Conservation (phyloP, 2,797 vertebrate genomes). For the Ambastaia sidthimunki region DNA sequence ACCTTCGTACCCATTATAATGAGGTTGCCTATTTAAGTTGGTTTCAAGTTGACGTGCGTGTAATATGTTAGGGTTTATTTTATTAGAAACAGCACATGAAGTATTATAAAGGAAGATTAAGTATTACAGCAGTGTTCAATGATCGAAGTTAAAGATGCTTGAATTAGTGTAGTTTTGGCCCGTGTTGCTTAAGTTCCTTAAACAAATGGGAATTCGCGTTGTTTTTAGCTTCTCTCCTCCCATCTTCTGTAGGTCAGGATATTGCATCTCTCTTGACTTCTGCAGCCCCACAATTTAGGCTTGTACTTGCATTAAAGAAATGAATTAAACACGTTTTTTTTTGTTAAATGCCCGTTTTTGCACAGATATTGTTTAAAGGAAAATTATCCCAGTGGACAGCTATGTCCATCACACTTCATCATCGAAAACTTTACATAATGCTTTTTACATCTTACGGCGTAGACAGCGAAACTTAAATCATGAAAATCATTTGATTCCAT, state of each 20-base stretch:
- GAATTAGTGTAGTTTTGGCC: conserved; percentile 37
- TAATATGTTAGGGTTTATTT: neutral
- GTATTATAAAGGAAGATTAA: too few species aligned
- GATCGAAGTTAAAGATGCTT: neutral
- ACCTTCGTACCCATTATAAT: neutral
- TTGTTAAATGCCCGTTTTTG: neutral
- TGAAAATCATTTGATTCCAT: too few species aligned
- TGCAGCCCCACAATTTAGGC: neutral
- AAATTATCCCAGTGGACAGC: neutral
- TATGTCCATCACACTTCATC: neutral
- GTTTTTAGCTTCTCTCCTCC: conserved; percentile 18
- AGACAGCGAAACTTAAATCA: neutral
- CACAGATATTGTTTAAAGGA: neutral
- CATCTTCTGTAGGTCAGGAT: conserved; percentile 3
- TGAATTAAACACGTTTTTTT: neutral
- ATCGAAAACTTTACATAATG: conserved; percentile 16
- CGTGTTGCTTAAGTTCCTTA: conserved; percentile 42
- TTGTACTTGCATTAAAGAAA: neutral
- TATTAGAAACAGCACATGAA: neutral
- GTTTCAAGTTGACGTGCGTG: neutral
- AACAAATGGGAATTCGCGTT: conserved; percentile 24
- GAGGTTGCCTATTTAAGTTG: neutral
- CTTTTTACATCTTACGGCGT: neutral
- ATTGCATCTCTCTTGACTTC: conserved; percentile 29
- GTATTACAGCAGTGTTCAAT: neutral